Conservation (phyloP, 2,888 invertebrate genomes). For the Neoaliturus tenellus region DNA sequence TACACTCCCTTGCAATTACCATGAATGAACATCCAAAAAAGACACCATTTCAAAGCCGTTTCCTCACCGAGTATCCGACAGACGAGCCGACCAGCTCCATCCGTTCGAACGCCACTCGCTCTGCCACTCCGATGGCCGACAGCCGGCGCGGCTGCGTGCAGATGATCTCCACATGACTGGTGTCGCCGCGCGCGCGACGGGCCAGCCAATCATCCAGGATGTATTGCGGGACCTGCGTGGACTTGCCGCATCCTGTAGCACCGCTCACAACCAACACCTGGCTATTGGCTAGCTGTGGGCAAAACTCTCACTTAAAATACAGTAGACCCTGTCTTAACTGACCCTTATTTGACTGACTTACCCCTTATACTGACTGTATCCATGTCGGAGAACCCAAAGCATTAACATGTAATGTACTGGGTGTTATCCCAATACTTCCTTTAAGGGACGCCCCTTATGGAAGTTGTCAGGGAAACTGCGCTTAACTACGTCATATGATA, state of each 20-base stretch:
- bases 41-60: neutral
- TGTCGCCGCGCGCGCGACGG: constrained; percentile 72
- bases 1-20: too few species aligned
- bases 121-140: constrained; percentile 94
- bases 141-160: constrained; percentile 95
- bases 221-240: constrained; percentile 97
- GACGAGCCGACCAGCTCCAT: constrained; percentile 85
- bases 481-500: too few species aligned
- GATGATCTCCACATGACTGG: constrained; percentile 86
- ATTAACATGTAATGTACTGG: too few species aligned
- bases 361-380: too few species aligned
- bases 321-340: too few species aligned
- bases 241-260: constrained; percentile 94
- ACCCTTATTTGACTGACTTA: too few species aligned
- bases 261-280: constrained; percentile 85
- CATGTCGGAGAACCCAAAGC: too few species aligned
- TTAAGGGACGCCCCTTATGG: too few species aligned
- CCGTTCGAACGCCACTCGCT: constrained; percentile 92
- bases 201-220: constrained; percentile 90
- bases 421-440: too few species aligned
- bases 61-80: constrained; percentile 82
- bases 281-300: constrained; percentile 66
- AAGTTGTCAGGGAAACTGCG: too few species aligned
- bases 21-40: too few species aligned
- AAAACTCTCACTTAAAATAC: too few species aligned